These are phyloP conservation scores for Lepus americanus DNA, from an alignment of 2,113 vertebrate genomes.

Conservation along the genomic window DNA sequence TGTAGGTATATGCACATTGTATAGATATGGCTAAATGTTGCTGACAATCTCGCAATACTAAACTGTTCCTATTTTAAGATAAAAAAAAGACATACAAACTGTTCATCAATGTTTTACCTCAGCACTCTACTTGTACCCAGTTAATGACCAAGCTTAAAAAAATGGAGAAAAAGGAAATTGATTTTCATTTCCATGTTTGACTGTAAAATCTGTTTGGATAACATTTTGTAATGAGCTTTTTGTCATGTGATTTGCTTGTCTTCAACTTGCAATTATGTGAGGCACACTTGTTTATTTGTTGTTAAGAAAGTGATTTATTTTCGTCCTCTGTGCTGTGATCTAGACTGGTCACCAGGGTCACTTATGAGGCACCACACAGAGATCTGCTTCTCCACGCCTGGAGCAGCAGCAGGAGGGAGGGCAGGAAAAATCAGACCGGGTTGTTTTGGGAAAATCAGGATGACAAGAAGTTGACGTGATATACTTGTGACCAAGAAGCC, in stretches of 20 bases:
- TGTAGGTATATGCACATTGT: constrained; percentile 99
- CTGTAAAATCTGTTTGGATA: constrained; percentile 90
- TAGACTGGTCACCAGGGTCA: constrained; percentile 92
- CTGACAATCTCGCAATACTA: constrained; percentile 99
- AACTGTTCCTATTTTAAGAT: constrained; percentile 91
- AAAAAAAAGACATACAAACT: constrained; percentile 89
- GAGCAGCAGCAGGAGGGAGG: constrained; percentile 84
- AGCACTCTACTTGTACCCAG: constrained; percentile 93
- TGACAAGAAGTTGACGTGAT: constrained; percentile 84
- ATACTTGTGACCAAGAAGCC: constrained; percentile 91
- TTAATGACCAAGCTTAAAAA: constrained; percentile 88
- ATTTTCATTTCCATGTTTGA: constrained; percentile 90
- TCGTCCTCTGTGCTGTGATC: constrained; percentile 88
- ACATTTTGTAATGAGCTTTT: constrained; percentile 92
- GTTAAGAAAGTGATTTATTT: constrained; percentile 84
- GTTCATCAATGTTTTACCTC: constrained; percentile 95
- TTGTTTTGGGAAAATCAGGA: constrained; percentile 76
- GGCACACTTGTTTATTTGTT: constrained; percentile 91
- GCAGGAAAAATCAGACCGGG: constrained; percentile 81
- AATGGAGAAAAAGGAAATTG: constrained; percentile 87
- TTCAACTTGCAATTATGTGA: constrained; percentile 89
- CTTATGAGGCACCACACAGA: constrained; percentile 87
- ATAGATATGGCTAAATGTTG: constrained; percentile 97
- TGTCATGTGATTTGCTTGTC: constrained; percentile 89
- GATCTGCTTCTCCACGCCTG: constrained; percentile 87